Base-by-base conservation (phyloP, 1,140 invertebrate genomes). In the Lasioglossum baleicum region DNA sequence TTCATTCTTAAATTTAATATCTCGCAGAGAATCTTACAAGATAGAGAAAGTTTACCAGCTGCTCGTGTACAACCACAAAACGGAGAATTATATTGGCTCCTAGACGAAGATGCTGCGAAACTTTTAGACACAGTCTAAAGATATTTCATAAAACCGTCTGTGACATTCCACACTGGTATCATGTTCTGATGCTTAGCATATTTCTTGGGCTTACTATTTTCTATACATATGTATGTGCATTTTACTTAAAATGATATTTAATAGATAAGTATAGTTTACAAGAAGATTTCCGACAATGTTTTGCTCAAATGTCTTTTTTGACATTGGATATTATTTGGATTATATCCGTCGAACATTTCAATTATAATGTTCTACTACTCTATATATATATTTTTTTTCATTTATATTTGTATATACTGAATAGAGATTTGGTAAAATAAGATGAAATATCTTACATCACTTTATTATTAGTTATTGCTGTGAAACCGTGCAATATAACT, bases 1-100 rank as follows among this genome's bases (percentile, higher is more conserved):
- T 58, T 64, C 51, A 73, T 26, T 53, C 1, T 61, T 42, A n/a
- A 53, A 60, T 71, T 75, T 51, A 40, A 51, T 68, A 58, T 58
- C 89, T 95, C 94, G 35, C 91, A 97, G 96, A 94, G 94, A 88
- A 95, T 97, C 70, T 91, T 97, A 67, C 94, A 95, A 89, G 95
- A 96, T 75, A 95, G 96, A 66, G 95, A 96, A 87, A 94, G 95
- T 78, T 93, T 97, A 40, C 97, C 97, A 66, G 96, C 96, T 7
- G 94, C 93, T 10, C 91, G 94, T 89, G 97, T 98, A 3, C 93
- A 95, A 71, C 97, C 96, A 8, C 93, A 88, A 6, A 91, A 94
- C 72, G 97, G 97, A 48, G 93, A 94, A 63, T 89, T 97, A 0
- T 94, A 96, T 85, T 98, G 97, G 97, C 95, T 98, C 67, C 88